These are phyloP conservation scores for Nothobranchius kuhntae DNA, from an alignment of 2,113 vertebrate species.

Conservation along the genomic window DNA sequence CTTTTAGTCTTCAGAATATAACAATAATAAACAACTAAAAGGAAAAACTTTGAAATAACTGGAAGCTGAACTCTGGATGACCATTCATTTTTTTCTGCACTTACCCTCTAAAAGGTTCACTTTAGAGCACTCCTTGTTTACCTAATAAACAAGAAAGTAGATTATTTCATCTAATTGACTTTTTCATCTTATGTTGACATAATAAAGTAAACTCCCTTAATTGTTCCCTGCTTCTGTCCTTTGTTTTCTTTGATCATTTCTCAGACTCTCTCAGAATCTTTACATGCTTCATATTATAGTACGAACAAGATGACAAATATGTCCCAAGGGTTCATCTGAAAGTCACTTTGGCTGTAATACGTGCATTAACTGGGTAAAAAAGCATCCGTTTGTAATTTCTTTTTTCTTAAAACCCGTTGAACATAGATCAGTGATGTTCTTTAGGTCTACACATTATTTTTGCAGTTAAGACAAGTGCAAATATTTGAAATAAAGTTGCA, in stretches of 20 bases:
- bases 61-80: background rate
- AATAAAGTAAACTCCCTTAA: background rate
- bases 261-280: background rate
- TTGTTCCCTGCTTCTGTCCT: background rate
- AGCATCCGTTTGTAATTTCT: too few species aligned
- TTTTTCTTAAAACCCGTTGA: background rate
- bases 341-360: background rate
- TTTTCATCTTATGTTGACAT: conserved; percentile 33
- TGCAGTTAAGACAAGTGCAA: background rate
- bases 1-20: conserved; percentile 39
- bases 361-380: background rate
- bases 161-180: conserved; percentile 41
- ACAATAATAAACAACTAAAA: conserved; percentile 28
- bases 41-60: background rate
- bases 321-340: conserved; percentile 2
- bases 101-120: conserved; percentile 53
- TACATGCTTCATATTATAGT: background rate
- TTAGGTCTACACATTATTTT: background rate
- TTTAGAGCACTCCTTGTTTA: conserved; percentile 43
- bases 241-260: background rate
- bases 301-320: conserved; percentile 11
- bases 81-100: conserved; percentile 45
- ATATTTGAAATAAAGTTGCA: background rate
- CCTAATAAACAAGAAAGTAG: conserved; percentile 44
- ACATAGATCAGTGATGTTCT: background rate